Evolutionary conservation across 2,888 invertebrate species (phyloP).

Genomic region (Aquatica leii): DNA sequence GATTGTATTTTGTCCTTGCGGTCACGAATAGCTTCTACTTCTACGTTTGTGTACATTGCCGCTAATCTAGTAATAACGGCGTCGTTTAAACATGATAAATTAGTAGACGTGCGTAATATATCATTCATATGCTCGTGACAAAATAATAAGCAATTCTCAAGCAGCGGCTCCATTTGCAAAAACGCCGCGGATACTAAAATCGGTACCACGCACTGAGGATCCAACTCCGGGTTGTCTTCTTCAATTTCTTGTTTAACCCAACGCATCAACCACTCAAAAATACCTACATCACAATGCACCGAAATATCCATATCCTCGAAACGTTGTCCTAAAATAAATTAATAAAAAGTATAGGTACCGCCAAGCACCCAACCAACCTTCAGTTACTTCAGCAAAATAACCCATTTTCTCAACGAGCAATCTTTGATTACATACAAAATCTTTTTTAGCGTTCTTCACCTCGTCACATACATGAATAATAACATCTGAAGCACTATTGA

Average conservation of each 20-base stretch:
- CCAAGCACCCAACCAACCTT: no score
- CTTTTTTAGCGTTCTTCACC: conserved; percentile 86
- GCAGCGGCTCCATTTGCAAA: conserved; percentile 90
- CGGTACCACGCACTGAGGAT: conserved; percentile 87
- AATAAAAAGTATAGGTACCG: no score
- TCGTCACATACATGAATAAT: conserved; percentile 97
- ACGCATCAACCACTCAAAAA: conserved; percentile 96
- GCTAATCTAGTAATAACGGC: conserved; percentile 76
- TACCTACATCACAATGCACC: conserved; percentile 94
- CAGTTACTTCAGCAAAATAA: conserved; percentile 90
- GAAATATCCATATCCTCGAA: conserved; percentile 95
- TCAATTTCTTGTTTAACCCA: conserved; percentile 85
- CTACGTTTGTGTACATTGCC: conserved; percentile 87
- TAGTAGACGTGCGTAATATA: conserved; percentile 84
- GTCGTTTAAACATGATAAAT: conserved; percentile 89
- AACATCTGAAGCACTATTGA: conserved; percentile 72
- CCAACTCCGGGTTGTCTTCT: conserved; percentile 70
- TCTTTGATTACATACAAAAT: conserved; percentile 88
- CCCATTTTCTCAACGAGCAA: conserved; percentile 91
- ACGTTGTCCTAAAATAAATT: conserved; percentile 66
- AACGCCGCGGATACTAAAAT: conserved; percentile 93
- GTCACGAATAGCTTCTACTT: conserved; percentile 85
- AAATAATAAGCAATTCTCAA: conserved; percentile 85
- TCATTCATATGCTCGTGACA: conserved; percentile 89
- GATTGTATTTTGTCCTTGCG: conserved; percentile 90